A percentile compares a stretch with the other conserved stretches of the same genome.
phyloP scores from a whole-genome alignment of 2,113 vertebrate genomes.

The Pantherophis guttatus region DNA sequence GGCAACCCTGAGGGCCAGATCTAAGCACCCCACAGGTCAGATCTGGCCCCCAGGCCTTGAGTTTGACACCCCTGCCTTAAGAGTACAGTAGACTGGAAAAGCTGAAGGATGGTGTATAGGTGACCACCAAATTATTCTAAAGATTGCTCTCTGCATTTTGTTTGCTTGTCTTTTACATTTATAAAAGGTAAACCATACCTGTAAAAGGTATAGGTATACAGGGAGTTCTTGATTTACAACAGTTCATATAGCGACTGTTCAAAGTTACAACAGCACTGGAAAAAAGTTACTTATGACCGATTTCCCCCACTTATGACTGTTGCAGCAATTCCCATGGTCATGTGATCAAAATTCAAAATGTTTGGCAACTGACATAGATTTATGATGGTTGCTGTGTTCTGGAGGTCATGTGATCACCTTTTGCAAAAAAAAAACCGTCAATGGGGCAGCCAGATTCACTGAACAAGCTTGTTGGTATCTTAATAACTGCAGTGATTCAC shows the following conservation, averaged over 20 bases:
- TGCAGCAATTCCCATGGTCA: not conserved
- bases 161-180: not conserved
- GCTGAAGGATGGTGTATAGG: not conserved
- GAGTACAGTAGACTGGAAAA: not conserved
- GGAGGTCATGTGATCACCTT: not conserved
- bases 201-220: not conserved
- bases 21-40: too few species aligned
- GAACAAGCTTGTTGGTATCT: not conserved
- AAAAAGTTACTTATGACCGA: not conserved
- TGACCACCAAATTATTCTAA: not conserved
- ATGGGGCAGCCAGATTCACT: not conserved
- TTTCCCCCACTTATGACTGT: not conserved
- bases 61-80: not conserved
- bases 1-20: too few species aligned
- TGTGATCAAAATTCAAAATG: not conserved
- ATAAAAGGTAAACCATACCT: not conserved
- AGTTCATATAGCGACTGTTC: not conserved
- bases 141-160: not conserved
- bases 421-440: not conserved
- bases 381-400: not conserved
- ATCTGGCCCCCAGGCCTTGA: too few species aligned
- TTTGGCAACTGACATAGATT: not conserved
- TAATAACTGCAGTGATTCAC: not conserved
- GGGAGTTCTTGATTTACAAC: not conserved
- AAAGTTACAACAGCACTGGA: not conserved